Base-by-base conservation (phyloP, 2,113 vertebrate genomes). In the Erpornis zantholeuca region DNA sequence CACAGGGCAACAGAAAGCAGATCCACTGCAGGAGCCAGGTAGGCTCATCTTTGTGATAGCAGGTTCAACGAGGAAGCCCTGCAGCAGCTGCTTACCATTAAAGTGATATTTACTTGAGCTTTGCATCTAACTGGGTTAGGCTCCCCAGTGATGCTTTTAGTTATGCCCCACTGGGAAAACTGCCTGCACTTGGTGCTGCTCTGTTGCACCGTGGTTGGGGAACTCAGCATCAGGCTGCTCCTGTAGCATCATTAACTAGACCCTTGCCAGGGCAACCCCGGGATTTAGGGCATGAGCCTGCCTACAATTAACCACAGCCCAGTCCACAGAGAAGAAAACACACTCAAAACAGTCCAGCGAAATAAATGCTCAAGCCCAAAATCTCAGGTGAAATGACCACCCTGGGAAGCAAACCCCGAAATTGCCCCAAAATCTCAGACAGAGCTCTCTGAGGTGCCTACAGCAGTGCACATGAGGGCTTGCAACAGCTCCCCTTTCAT, bases 401-500 rank as follows among this genome's bases (percentile, higher is more conserved):
- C 15, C 50, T 38, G 28, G 40, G 50, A 82, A 83, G 28, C 6
- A 85, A 86, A 95, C 9, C 22, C 28, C 29, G 20, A 69, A 94
- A 83, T 13, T 65, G 19, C n/a, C 20, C 21, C 25, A 45, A 80
- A 56, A 84, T 49, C 9, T 76, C 65, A 35, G 35, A 49, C 5
- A 11, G 28, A 80, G 40, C 73, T 52, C 21, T 36, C 47, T 49
- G 80, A 96, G 73, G 31, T 33, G 4, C 3, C 2, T 15, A 36
- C 9, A 45, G 24, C 27, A 52, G 36, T 4, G 3, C 52, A 54
- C 70, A 38, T 3, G 18, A 59, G 31, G 25, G 16, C 35, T 94
- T 94, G 78, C 87, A 73, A 88, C 76, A 90, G 24, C 66, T 91
- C 45, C 29, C 25, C 28, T 95, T 97, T 88, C 96, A 68, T 60